phyloP scores from a whole-genome alignment of 2,888 invertebrate species.

The Onchidella celtica region DNA sequence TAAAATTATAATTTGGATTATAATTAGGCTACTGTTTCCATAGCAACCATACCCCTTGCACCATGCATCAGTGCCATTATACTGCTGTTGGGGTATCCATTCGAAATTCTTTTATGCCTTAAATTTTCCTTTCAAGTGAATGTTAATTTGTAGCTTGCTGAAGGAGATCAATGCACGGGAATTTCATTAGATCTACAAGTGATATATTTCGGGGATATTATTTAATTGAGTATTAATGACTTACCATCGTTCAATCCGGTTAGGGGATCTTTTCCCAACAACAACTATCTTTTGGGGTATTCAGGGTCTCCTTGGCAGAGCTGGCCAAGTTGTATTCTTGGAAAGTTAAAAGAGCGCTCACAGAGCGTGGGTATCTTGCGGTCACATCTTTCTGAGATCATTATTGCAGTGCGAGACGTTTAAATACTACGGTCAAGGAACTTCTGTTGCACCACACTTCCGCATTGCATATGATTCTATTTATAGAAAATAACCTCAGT shows the following conservation, averaged over 20 bases:
- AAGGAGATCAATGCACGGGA: too few species aligned
- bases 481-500: neutral
- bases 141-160: too few species aligned
- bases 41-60: too few species aligned
- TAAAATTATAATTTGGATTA: too few species aligned
- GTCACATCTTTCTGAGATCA: conserved; percentile 17
- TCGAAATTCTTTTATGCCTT: too few species aligned
- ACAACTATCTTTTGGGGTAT: neutral
- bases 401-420: neutral
- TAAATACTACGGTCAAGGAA: neutral
- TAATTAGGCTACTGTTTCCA: too few species aligned
- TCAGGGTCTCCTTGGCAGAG: conserved; percentile 14
- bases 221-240: too few species aligned
- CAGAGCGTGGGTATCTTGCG: neutral
- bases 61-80: too few species aligned
- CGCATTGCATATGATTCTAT: neutral
- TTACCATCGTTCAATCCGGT: neutral
- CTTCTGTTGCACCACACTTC: conserved; percentile 17
- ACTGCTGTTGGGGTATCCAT: too few species aligned
- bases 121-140: too few species aligned
- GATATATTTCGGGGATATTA: too few species aligned
- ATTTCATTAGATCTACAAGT: too few species aligned
- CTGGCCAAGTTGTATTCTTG: neutral
- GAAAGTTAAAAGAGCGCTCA: conserved; percentile 3
- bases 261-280: neutral